Conservation (phyloP, 1,140 invertebrate species). For the Holotrichia oblita region DNA sequence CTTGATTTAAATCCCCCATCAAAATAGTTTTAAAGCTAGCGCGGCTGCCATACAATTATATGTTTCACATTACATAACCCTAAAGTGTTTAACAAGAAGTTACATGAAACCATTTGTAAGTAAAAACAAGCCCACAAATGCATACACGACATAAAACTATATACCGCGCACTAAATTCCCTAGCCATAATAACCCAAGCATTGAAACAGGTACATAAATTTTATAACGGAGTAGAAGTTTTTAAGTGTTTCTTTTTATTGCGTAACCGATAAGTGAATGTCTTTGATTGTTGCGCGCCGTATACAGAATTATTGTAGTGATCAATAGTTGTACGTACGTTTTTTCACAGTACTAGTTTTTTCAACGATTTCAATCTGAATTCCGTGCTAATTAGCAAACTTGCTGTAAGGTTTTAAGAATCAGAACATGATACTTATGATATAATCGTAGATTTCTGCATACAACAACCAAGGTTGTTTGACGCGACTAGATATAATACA, state of each 20-base stretch:
- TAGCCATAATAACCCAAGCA: slow-evolving; percentile 19
- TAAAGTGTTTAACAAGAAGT: neutral
- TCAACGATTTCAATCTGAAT: neutral
- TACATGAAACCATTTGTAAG: neutral
- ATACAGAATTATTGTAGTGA: neutral
- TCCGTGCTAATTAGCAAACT: slow-evolving; percentile 13
- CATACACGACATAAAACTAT: neutral
- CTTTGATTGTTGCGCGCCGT: neutral
- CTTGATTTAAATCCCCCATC: too few species aligned
- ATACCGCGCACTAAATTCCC: neutral
- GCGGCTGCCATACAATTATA: neutral
- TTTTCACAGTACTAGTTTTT: neutral
- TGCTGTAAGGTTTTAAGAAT: neutral
- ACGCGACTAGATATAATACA: too few species aligned
- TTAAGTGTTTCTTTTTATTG: neutral
- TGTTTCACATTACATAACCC: neutral
- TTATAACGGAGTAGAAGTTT: slow-evolving; percentile 21
- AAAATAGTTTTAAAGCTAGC: too few species aligned
- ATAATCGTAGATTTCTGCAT: too few species aligned
- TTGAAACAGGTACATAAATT: slow-evolving; percentile 27
- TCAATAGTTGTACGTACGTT: neutral
- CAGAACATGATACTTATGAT: too few species aligned
- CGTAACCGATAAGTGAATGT: slow-evolving; percentile 27
- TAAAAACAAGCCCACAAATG: slow-evolving; percentile 11
- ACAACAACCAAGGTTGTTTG: too few species aligned